These are phyloP conservation scores for Ceratitis capitata DNA, from an alignment of 1,140 invertebrate genomes.

Conservation along the genomic window DNA sequence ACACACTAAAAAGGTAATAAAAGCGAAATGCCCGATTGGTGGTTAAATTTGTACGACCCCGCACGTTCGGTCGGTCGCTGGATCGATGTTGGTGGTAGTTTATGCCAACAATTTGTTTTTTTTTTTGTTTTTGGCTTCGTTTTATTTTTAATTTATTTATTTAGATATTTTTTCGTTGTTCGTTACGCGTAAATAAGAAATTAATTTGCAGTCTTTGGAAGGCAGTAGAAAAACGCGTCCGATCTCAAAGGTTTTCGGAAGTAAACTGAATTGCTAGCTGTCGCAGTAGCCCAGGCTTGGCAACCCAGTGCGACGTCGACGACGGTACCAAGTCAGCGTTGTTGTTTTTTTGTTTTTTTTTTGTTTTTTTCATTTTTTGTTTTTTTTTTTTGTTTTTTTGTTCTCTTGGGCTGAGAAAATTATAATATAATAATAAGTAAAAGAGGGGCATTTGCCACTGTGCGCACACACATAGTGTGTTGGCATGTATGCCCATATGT, in stretches of 20 bases:
- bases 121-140: background rate
- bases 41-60: background rate
- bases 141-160: background rate
- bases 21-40: background rate
- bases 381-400: too few species aligned
- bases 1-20: constrained; percentile 20
- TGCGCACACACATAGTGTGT: background rate
- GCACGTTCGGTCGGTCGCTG: background rate
- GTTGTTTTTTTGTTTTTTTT: too few species aligned
- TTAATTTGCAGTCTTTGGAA: background rate
- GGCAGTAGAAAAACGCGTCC: constrained; percentile 40
- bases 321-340: too few species aligned
- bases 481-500: background rate
- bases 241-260: constrained; percentile 45
- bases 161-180: background rate
- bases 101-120: background rate
- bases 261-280: constrained; percentile 41
- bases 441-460: background rate
- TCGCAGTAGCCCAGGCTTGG: background rate
- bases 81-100: too few species aligned
- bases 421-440: constrained; percentile 17
- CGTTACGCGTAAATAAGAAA: background rate
- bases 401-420: constrained; percentile 31
- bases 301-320: background rate
- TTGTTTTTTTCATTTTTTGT: too few species aligned